Percentiles rank a stretch among this genome's conserved stretches.
Evolutionary conservation across 64 coral and sea anemone species (phyloP).

Genomic region (Stichodactyla helianthus): DNA sequence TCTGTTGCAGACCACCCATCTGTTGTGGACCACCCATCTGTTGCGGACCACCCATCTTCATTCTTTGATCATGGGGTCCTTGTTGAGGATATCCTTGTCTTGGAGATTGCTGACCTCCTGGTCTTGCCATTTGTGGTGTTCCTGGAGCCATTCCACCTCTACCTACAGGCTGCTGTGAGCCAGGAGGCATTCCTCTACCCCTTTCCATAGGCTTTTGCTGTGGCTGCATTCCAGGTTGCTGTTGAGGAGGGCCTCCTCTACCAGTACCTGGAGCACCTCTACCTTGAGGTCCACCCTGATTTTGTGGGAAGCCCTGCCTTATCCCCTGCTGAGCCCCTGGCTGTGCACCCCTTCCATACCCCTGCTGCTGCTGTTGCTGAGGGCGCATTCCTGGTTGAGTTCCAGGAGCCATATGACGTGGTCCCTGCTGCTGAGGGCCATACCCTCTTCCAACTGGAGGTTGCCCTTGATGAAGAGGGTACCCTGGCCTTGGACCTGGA

Average conservation of each 20-base stretch:
- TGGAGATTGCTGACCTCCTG: conserved; percentile 18
- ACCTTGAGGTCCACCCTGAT: conserved; percentile 39
- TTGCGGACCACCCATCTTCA: background rate
- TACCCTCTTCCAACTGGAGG: background rate
- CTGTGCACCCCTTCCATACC: conserved; percentile 35
- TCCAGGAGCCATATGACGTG: conserved; percentile 20
- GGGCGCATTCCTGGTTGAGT: conserved; percentile 28
- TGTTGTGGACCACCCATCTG: conserved; percentile 15
- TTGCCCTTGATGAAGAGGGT: conserved; percentile 23
- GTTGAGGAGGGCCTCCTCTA: conserved; percentile 36
- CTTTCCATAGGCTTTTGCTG: conserved; percentile 33
- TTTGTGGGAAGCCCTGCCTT: conserved; percentile 10
- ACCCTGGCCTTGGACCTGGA: conserved; percentile 34
- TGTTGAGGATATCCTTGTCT: conserved; percentile 30
- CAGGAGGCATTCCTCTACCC: conserved; percentile 18
- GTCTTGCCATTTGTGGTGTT: conserved; percentile 24
- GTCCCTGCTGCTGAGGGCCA: conserved; percentile 26
- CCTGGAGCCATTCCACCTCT: conserved; percentile 18
- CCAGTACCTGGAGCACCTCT: conserved; percentile 31
- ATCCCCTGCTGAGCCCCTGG: conserved; percentile 39
- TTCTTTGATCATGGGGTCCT: background rate
- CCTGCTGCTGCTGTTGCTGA: conserved; percentile 54
- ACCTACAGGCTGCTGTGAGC: conserved; percentile 1
- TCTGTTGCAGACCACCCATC: background rate
- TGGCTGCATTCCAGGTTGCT: conserved; percentile 30